Percentiles rank a stretch among this genome's conserved stretches.
Evolutionary conservation across 2,797 vertebrate genomes (phyloP).

Genomic region (Sarcoramphus papa): DNA sequence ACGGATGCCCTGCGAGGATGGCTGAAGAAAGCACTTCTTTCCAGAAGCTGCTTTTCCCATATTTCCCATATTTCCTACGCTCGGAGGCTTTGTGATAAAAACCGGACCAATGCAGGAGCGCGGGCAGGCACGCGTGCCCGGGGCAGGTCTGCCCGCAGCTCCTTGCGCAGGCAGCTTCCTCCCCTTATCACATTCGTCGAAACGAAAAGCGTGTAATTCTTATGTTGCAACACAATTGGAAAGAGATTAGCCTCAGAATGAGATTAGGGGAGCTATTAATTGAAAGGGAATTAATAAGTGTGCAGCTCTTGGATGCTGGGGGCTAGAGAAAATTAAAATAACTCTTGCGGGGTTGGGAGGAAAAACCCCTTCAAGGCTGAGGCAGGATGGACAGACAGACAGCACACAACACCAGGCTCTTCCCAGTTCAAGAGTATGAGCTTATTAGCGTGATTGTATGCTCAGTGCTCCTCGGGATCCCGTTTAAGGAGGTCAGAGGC

Average conservation of each 20-base stretch:
- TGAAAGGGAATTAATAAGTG: not conserved
- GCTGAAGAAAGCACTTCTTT: not conserved
- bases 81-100: not conserved
- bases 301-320: not conserved
- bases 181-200: not conserved
- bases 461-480: not conserved
- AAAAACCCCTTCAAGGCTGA: not conserved
- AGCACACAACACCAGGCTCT: not conserved
- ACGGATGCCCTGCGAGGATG: not conserved
- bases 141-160: not conserved
- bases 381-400: not conserved
- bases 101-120: accelerated
- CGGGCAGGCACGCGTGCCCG: accelerated
- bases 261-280: not conserved
- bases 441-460: not conserved
- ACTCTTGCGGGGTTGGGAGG: not conserved
- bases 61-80: not conserved
- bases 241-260: not conserved
- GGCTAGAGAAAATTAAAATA: not conserved
- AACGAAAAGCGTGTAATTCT: not conserved
- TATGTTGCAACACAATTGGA: not conserved
- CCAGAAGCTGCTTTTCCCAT: not conserved
- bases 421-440: not conserved
- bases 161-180: not conserved
- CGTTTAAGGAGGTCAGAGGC: not conserved